Conservation (phyloP, 92 coral and sea anemone genomes). For the Phymanthus crucifer region DNA sequence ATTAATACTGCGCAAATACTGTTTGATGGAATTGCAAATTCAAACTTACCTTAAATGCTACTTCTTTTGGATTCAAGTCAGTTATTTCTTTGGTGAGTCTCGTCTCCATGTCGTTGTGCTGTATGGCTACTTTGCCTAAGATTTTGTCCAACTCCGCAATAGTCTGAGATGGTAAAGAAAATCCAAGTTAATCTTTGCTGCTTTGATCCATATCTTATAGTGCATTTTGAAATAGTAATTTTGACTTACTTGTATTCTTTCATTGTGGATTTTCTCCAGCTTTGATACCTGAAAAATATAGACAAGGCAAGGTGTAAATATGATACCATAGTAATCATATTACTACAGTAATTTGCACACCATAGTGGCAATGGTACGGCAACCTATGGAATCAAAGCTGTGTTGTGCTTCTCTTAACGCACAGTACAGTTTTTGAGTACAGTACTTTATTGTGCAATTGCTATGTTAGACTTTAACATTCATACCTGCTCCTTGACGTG, state of each 20-base stretch:
- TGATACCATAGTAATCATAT: too few relatives aligned
- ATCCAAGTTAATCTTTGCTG: background rate
- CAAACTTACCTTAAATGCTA: slow-evolving; percentile 53
- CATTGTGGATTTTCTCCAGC: slow-evolving; percentile 84
- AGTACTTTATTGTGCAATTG: background rate
- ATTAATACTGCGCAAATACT: too few relatives aligned
- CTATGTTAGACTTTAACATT: too few relatives aligned
- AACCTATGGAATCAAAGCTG: too few relatives aligned
- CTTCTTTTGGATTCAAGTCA: slow-evolving; percentile 73
- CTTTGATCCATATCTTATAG: background rate
- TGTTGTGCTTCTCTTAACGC: background rate
- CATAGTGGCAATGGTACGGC: background rate
- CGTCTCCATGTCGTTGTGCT: slow-evolving; percentile 89
- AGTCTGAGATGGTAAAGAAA: slow-evolving; percentile 51
- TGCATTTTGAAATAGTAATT: background rate
- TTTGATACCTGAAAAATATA: slow-evolving; percentile 57
- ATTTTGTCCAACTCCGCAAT: slow-evolving; percentile 82
- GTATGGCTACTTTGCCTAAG: slow-evolving; percentile 75
- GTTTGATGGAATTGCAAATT: too few relatives aligned
- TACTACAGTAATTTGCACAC: too few relatives aligned
- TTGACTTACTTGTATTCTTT: slow-evolving; percentile 77
- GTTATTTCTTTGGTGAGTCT: slow-evolving; percentile 66
- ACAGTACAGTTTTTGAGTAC: background rate
- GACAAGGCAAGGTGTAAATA: background rate
- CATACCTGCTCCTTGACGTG: slow-evolving; percentile 80